Evolutionary conservation across 92 coral and sea anemone genomes (phyloP).

Genomic region (Phenganax subtilis): DNA sequence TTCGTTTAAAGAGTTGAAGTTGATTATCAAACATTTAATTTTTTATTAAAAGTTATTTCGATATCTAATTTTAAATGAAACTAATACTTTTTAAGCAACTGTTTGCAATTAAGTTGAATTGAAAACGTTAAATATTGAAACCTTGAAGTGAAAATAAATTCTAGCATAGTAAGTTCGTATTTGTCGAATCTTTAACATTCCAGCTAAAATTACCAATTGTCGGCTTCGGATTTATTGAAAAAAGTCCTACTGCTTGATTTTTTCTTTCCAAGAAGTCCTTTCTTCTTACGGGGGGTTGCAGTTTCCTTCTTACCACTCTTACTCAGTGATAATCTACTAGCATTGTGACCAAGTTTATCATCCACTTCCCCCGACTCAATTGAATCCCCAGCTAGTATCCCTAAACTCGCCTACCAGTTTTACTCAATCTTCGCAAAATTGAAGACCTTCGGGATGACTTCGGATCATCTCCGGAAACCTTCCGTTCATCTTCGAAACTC

Average conservation of each 20-base stretch:
- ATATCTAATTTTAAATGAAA: too few relatives aligned
- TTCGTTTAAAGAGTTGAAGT: too few relatives aligned
- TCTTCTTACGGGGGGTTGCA: conserved; percentile 28
- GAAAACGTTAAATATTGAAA: too few relatives aligned
- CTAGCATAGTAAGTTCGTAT: neutral
- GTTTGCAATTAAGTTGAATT: too few relatives aligned
- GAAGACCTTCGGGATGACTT: conserved; percentile 9
- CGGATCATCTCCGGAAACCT: neutral
- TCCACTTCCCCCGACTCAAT: conserved; percentile 5
- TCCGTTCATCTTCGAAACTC: conserved; percentile 18
- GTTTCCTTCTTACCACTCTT: neutral
- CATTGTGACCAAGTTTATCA: conserved; percentile 15
- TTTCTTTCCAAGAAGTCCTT: conserved; percentile 35
- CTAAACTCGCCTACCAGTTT: conserved; percentile 14
- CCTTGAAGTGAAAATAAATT: too few relatives aligned
- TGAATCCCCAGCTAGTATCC: neutral
- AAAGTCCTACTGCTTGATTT: conserved; percentile 21
- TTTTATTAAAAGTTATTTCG: too few relatives aligned
- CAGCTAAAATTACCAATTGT: neutral
- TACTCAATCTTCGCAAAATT: conserved; percentile 15
- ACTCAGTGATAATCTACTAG: conserved; percentile 7
- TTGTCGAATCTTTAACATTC: neutral
- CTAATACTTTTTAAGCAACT: too few relatives aligned
- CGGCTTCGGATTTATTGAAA: neutral
- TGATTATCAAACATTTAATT: too few relatives aligned